Base-by-base conservation (phyloP, 2,797 vertebrate species). In the Clarias fuscus region DNA sequence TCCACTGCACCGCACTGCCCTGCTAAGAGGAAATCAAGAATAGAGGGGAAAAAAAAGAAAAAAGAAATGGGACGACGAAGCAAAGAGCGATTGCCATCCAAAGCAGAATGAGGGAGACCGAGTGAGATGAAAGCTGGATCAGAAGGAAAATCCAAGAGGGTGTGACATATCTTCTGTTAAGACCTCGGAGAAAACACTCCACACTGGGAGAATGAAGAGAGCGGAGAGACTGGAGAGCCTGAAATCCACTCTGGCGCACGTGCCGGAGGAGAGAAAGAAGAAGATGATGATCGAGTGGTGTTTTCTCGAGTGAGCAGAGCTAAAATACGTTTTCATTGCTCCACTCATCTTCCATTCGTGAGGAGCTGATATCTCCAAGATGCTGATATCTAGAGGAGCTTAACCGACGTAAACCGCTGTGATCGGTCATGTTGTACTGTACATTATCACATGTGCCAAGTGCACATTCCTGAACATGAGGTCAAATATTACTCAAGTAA, bases 81-180 rank as follows among this genome's bases (percentile, higher is more conserved):
- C 30, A 22, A 71, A 15, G 43, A 59, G 22, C 14, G 65, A 85
- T 70, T 5, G 1, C 62, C 58, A 30, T 86, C 22, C 24, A 4
- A 27, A 75, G 13, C 14, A 22, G 73, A 27, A 43, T 53, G 76
- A 67, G 22, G 40, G 22, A 37, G 79, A 75, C 22, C 0, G 20
- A 64, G 68, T 64, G 37, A 86, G 13, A 68, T 62, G 24, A 70
- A 37, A 59, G 68, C 70, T 18, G 18, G 20, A 81, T 30, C 5
- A 40, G 40, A 53, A 48, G 37, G 37, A 75, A 73, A 62, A 62
- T 48, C 71, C 70, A 33, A 75, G 58, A 83, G 68, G 58, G 33
- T 67, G 30, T 68, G 33, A 83, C 48, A 83, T 43, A 59, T 72
- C 61, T 33, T 48, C 80, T 62, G 64, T 71, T 75, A 84, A 53